Conservation (phyloP, 2,113 vertebrate species). For the Megaceryle torquata region DNA sequence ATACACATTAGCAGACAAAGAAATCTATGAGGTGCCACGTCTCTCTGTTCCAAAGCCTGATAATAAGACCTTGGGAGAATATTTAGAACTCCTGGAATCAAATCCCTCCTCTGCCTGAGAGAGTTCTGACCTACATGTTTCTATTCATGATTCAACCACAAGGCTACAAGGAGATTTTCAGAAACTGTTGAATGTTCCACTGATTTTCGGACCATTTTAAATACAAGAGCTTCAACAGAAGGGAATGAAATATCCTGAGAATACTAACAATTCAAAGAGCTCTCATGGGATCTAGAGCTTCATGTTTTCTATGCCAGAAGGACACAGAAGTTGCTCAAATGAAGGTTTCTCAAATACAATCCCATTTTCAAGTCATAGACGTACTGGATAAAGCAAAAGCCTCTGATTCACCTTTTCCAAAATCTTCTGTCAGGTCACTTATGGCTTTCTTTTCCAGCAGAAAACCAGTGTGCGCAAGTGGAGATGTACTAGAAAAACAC, state of each 20-base stretch:
- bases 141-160: neutral
- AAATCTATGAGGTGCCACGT: neutral
- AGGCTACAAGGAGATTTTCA: neutral
- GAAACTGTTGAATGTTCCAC: neutral
- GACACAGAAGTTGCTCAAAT: neutral
- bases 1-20: neutral
- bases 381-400: neutral
- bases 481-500: neutral
- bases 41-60: neutral
- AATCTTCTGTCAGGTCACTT: neutral
- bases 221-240: neutral
- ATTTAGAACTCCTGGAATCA: neutral
- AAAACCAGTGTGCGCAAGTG: neutral
- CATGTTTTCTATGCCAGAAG: fast-evolving
- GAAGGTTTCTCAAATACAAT: neutral
- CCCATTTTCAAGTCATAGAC: neutral
- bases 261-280: neutral
- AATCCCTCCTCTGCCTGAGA: neutral
- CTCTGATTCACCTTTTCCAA: neutral
- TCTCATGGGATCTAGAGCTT: neutral
- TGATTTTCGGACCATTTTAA: neutral
- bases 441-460: neutral
- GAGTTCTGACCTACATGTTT: neutral
- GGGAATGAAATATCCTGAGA: neutral
- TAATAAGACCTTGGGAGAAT: neutral